phyloP scores from a whole-genome alignment of 1,140 invertebrate species.

The Diachasmimorpha longicaudata region DNA sequence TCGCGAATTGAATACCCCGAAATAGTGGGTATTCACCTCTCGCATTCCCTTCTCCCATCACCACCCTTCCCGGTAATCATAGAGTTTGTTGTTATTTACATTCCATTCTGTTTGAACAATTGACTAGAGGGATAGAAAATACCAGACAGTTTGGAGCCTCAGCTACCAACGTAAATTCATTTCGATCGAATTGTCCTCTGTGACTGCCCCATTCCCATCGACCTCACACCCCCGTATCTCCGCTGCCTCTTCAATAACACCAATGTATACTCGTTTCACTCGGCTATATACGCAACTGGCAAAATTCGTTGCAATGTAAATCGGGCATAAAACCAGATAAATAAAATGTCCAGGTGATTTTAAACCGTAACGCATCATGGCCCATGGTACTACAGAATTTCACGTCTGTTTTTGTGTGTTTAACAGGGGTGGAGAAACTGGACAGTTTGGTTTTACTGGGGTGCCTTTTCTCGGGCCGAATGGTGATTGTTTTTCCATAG shows the following conservation, averaged over 20 bases:
- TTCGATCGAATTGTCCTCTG: constrained; percentile 2
- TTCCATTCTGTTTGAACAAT: constrained; percentile 36
- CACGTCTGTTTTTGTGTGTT: constrained; percentile 1
- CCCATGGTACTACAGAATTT: background rate
- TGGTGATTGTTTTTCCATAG: background rate
- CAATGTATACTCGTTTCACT: constrained; percentile 1
- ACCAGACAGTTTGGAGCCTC: background rate
- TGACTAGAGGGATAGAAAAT: constrained; percentile 18
- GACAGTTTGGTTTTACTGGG: background rate
- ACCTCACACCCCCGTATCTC: background rate
- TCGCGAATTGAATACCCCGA: background rate
- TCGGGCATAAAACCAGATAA: constrained; percentile 22
- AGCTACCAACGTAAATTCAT: background rate
- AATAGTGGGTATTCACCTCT: background rate
- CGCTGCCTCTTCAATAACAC: background rate
- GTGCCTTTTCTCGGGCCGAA: background rate
- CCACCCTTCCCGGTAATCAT: constrained; percentile 33
- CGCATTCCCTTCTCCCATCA: background rate
- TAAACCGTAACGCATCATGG: background rate
- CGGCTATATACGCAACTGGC: background rate
- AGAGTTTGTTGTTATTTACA: constrained; percentile 39
- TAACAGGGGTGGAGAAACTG: background rate
- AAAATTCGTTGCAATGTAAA: constrained; percentile 4
- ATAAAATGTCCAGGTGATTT: constrained; percentile 19
- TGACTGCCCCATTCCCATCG: background rate